A percentile compares a stretch with the other conserved stretches of the same genome.
These are phyloP conservation scores for Bombylius discolor DNA, from an alignment of 2,888 invertebrate genomes.

Conservation along the genomic window DNA sequence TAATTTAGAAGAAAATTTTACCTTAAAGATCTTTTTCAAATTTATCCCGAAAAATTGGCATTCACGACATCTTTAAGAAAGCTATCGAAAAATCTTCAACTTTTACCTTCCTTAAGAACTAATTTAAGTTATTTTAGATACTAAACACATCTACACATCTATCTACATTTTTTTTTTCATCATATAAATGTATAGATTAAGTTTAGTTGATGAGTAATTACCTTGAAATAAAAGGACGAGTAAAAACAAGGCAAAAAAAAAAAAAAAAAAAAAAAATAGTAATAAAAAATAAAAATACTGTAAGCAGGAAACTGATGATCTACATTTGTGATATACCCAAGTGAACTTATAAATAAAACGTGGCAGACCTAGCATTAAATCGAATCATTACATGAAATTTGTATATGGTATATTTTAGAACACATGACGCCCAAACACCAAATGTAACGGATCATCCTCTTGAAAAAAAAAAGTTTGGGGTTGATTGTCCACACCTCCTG, in stretches of 20 bases:
- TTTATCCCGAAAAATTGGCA: too few species aligned
- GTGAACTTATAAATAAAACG: not conserved
- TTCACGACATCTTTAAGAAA: too few species aligned
- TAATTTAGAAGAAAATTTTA: too few species aligned
- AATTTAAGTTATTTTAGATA: too few species aligned
- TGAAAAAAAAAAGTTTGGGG: not conserved
- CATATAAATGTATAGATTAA: too few species aligned
- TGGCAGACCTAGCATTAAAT: not conserved
- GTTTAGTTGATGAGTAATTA: not conserved
- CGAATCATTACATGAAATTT: not conserved
- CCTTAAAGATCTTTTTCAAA: too few species aligned
- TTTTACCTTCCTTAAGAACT: too few species aligned
- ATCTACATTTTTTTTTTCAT: too few species aligned
- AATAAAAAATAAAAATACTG: not conserved
- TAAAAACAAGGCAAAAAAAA: too few species aligned
- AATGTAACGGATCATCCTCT: constrained; percentile 10
- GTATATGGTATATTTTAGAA: not conserved
- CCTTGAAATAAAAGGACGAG: not conserved
- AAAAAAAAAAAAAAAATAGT: not conserved
- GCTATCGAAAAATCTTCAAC: too few species aligned
- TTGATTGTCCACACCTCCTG: constrained; percentile 16
- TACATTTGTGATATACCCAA: not conserved
- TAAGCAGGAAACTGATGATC: not conserved
- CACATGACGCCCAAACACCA: constrained; percentile 10
- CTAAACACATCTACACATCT: too few species aligned